Base-by-base conservation (phyloP, 2,888 invertebrate genomes). In the Ametastegia equiseti region DNA sequence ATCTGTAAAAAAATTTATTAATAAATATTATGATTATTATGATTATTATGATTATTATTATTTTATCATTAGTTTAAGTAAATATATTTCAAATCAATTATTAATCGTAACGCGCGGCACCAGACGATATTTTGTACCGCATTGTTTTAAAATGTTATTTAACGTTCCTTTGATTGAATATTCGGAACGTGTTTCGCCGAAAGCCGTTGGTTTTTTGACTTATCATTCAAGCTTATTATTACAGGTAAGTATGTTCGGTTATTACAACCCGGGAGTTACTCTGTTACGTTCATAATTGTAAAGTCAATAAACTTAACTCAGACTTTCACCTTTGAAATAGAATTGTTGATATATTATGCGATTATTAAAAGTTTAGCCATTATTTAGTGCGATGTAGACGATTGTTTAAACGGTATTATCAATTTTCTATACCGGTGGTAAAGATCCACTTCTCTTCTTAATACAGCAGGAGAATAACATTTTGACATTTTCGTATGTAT, bases 401-500 rank as follows among this genome's bases (percentile, higher is more conserved):
- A 6, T 73, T 54, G 11, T 54, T 54, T 19, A 54, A 19, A 33
- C 54, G 33, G 23, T 27, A 50, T 33, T 13, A 54, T 75, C 9
- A 54, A 36, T 33, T n/a, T 36, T n/a, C 33, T 54, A 50, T 36
- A 50, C 4, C 13, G 15, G 11, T 33, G 13, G 45, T 2, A 71
- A 71, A 71, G 23, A 19, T 7, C 19, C 54, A 23, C 11, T 36
- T 50, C 1, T 19, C 11, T 50, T 36, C 54, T 36, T 36, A 19
- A 1, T 27, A 39, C n/a, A n/a, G n/a, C n/a, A n/a, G n/a, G 13
- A 3, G n/a, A 42, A 75, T 23, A 33, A 75, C 33, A 75, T 75
- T 75, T 75, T 75, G 54, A 75, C 75, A 75, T 75, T 75, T 73
- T 50, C 54, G 75, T 75, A 75, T 75, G 75, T 75, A 75, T 75